These are phyloP conservation scores for Eupeodes latifasciatus DNA, from an alignment of 2,888 invertebrate species.

Conservation along the genomic window DNA sequence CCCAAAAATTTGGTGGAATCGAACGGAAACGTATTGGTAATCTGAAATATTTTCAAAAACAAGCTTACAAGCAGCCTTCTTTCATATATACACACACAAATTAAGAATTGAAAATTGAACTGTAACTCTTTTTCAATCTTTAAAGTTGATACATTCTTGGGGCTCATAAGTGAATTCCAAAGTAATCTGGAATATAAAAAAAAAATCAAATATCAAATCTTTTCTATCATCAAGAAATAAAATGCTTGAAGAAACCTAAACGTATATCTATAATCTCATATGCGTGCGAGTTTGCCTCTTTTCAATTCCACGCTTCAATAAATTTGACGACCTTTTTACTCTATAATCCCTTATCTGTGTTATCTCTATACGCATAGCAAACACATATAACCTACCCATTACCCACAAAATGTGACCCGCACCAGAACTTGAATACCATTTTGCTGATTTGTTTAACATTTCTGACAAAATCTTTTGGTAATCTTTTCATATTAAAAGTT, in stretches of 20 bases:
- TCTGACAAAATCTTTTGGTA: slow-evolving; percentile 31
- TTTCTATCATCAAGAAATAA: neutral
- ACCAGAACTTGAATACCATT: slow-evolving; percentile 18
- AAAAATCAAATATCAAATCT: neutral
- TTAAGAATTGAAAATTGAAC: too few species aligned
- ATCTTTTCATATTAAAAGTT: slow-evolving; percentile 66
- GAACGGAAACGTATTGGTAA: too few species aligned
- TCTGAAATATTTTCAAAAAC: too few species aligned
- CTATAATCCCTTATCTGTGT: neutral
- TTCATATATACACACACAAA: too few species aligned
- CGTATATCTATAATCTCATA: neutral
- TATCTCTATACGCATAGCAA: neutral
- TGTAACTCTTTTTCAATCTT: too few species aligned
- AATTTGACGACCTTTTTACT: slow-evolving; percentile 10
- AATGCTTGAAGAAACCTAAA: neutral
- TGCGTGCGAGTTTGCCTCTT: neutral
- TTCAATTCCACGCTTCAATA: slow-evolving; percentile 22
- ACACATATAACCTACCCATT: neutral
- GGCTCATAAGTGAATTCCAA: neutral
- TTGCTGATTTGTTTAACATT: slow-evolving; percentile 62
- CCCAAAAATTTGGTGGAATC: too few species aligned
- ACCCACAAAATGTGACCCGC: slow-evolving; percentile 33
- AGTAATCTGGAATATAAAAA: neutral
- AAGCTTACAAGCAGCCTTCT: too few species aligned
- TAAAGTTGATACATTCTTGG: too few species aligned